Evolutionary conservation across 2,797 vertebrate genomes (phyloP).

Genomic region (Myotis daubentonii): DNA sequence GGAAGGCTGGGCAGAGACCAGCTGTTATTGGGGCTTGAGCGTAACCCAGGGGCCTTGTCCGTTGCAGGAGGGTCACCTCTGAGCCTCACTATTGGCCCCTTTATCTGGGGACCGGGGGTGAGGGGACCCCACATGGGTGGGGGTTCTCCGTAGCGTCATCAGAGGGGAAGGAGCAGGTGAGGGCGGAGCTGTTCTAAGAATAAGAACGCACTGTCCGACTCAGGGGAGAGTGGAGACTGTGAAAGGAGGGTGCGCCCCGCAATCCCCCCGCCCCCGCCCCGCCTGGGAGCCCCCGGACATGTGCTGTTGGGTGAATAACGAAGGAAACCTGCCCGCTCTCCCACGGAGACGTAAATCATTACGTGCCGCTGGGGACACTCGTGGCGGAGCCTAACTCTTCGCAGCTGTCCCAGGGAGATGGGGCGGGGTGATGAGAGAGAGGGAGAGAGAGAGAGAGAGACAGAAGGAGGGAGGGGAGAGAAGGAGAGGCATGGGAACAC

Average conservation of each 20-base stretch:
- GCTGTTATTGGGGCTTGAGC: accelerated
- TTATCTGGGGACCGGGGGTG: neutral
- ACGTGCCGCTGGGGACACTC: slow-evolving; percentile 64
- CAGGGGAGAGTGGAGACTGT: slow-evolving; percentile 60
- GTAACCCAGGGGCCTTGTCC: accelerated
- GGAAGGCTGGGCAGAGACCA: neutral
- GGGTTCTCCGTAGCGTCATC: no score
- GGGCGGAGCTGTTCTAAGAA: neutral
- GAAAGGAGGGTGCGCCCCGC: slow-evolving; percentile 52
- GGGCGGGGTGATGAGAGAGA: neutral
- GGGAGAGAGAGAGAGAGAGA: neutral
- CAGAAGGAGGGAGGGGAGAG: slow-evolving; percentile 67
- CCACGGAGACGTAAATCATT: slow-evolving; percentile 72
- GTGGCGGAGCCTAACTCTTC: slow-evolving; percentile 81
- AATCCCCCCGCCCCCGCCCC: neutral
- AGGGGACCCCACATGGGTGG: no score
- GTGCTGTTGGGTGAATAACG: slow-evolving; percentile 74
- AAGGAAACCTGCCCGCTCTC: slow-evolving; percentile 76
- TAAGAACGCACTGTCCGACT: slow-evolving; percentile 46
- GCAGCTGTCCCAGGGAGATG: slow-evolving; percentile 83
- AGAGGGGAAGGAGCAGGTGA: neutral
- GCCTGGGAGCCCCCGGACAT: slow-evolving; percentile 46
- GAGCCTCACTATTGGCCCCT: neutral
- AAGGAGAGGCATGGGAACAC: neutral
- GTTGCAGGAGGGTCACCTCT: neutral